A percentile compares a stretch with the other conserved stretches of the same genome.
Conservation (phyloP, 2,888 invertebrate species). For the Rhyacophila evoluta region DNA sequence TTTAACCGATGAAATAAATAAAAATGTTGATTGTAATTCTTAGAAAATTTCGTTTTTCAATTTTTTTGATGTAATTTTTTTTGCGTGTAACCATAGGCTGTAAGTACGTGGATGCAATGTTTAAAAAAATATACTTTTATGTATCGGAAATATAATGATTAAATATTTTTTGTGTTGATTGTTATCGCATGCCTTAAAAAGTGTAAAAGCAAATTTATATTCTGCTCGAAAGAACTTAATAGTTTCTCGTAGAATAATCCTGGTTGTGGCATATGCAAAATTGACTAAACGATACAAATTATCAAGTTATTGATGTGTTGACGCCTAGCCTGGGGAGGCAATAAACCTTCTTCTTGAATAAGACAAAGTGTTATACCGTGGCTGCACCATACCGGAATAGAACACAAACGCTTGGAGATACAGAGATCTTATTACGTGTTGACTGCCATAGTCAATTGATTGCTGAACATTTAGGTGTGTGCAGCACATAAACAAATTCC, state of each 20-base stretch:
- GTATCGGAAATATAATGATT: too few species aligned
- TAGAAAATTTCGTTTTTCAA: too few species aligned
- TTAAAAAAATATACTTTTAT: too few species aligned
- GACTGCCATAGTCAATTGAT: slow-evolving; percentile 14
- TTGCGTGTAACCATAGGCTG: too few species aligned
- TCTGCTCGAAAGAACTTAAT: neutral
- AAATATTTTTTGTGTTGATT: too few species aligned
- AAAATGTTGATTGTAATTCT: too few species aligned
- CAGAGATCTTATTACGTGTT: slow-evolving; percentile 26
- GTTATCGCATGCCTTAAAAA: too few species aligned
- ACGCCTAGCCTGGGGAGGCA: slow-evolving; percentile 16
- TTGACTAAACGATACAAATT: slow-evolving; percentile 23
- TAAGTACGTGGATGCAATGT: too few species aligned
- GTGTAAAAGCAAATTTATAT: neutral
- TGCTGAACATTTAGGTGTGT: slow-evolving; percentile 18
- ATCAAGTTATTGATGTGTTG: slow-evolving; percentile 17
- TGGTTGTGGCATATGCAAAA: neutral
- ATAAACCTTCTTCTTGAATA: slow-evolving; percentile 28
- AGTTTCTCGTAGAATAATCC: neutral
- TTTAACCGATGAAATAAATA: too few species aligned
- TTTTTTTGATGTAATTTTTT: too few species aligned
- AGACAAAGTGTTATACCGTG: neutral
- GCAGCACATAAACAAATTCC: neutral
- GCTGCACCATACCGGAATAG: neutral
- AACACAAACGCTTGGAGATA: neutral